Evolutionary conservation across 1,140 invertebrate genomes (phyloP).

Genomic region (Drosophila sechellia): DNA sequence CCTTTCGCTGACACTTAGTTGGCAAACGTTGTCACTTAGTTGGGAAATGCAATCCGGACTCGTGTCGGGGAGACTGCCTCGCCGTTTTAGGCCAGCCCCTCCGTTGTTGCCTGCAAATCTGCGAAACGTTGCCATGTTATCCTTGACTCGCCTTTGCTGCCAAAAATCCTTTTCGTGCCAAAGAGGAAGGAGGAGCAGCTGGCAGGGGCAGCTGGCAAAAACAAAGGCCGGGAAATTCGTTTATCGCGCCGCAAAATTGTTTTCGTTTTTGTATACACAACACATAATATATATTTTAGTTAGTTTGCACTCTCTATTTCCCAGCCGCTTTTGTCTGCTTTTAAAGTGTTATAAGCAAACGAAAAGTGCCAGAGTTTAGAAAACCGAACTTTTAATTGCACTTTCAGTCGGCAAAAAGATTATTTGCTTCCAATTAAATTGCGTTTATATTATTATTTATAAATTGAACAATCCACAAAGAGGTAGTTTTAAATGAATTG

Average conservation of each 20-base stretch:
- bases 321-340: slow-evolving; percentile 34
- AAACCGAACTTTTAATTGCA: slow-evolving; percentile 2
- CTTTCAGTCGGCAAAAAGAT: neutral
- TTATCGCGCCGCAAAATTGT: slow-evolving; percentile 77
- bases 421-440: neutral
- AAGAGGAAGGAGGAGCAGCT: neutral
- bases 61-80: slow-evolving; percentile 31
- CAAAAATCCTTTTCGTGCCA: slow-evolving; percentile 38
- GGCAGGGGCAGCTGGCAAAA: slow-evolving; percentile 10
- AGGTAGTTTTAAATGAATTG: neutral
- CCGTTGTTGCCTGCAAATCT: slow-evolving; percentile 51
- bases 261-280: slow-evolving; percentile 68
- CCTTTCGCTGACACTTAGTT: slow-evolving; percentile 28
- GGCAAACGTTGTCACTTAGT: slow-evolving; percentile 38
- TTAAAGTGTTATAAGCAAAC: slow-evolving; percentile 52
- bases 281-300: slow-evolving; percentile 56
- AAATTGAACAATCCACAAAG: too few species aligned
- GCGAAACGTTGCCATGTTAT: slow-evolving; percentile 52
- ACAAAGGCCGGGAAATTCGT: slow-evolving; percentile 68
- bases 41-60: slow-evolving; percentile 46
- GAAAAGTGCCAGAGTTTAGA: neutral
- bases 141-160: slow-evolving; percentile 52
- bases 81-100: slow-evolving; percentile 47
- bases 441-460: neutral
- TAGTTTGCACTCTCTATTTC: slow-evolving; percentile 52